These are phyloP conservation scores for Meiosimyza decipiens DNA, from an alignment of 2,888 invertebrate genomes.

Conservation along the genomic window DNA sequence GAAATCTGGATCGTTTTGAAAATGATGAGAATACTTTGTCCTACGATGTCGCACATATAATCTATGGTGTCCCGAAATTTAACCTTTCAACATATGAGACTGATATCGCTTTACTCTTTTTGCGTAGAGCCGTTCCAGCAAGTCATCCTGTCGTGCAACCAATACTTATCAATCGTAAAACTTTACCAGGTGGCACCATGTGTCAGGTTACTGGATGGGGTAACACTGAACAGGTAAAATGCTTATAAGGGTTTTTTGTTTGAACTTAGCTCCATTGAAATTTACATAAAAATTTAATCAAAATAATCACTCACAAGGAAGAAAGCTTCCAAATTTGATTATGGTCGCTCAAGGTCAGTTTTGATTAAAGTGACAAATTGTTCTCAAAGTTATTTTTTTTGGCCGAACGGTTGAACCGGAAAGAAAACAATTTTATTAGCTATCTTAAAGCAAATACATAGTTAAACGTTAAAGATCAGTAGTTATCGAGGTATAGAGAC, in stretches of 20 bases:
- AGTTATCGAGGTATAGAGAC: too few relatives aligned
- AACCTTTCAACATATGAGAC: slow-evolving; percentile 42
- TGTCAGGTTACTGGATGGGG: slow-evolving; percentile 54
- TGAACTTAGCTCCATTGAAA: not conserved
- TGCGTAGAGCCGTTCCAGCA: slow-evolving; percentile 44
- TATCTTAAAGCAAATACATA: too few relatives aligned
- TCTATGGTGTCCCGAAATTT: slow-evolving; percentile 38
- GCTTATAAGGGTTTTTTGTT: not conserved
- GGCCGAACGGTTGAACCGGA: too few relatives aligned
- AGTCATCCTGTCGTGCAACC: slow-evolving; percentile 39
- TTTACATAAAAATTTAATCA: too few relatives aligned
- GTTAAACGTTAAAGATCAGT: too few relatives aligned
- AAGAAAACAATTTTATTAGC: too few relatives aligned
- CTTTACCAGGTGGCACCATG: slow-evolving; percentile 36
- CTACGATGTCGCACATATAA: slow-evolving; percentile 43
- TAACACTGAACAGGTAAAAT: slow-evolving; percentile 45
- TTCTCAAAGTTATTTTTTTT: not conserved
- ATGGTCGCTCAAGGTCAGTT: too few relatives aligned
- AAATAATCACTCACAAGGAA: too few relatives aligned
- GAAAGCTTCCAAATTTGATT: too few relatives aligned
- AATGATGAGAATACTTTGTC: slow-evolving; percentile 38
- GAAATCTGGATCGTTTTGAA: slow-evolving; percentile 46
- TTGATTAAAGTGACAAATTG: not conserved
- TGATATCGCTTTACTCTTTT: slow-evolving; percentile 49
- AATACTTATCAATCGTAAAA: slow-evolving; percentile 44